phyloP scores from a whole-genome alignment of 2,888 invertebrate genomes.

The Mermis nigrescens region DNA sequence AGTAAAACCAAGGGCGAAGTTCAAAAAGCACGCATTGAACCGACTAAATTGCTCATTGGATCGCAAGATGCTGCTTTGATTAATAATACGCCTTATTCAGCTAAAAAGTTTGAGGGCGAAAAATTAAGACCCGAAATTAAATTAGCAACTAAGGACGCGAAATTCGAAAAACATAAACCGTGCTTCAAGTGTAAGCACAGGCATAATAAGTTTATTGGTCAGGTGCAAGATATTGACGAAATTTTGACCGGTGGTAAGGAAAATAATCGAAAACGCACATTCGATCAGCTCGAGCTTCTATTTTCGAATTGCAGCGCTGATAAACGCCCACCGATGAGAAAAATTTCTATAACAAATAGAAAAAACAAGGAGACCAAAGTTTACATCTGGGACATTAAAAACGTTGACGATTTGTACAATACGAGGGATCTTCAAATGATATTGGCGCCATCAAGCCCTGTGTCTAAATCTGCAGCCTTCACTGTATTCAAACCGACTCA shows the following conservation, averaged over 20 bases:
- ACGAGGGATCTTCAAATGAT: conserved; percentile 1
- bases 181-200: neutral
- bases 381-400: conserved; percentile 2
- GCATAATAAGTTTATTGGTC: conserved; percentile 4
- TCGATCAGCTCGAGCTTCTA: conserved; percentile 8
- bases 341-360: neutral
- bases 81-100: neutral
- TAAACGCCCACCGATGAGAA: neutral
- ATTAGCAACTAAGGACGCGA: neutral
- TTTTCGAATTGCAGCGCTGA: neutral
- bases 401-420: conserved; percentile 9
- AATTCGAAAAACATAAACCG: neutral
- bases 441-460: conserved; percentile 8
- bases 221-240: conserved; percentile 9
- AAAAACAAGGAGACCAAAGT: conserved; percentile 7
- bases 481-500: no score
- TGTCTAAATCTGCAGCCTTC: conserved; percentile 8
- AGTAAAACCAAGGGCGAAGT: neutral
- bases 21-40: neutral
- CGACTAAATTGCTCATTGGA: neutral
- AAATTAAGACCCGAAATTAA: neutral
- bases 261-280: neutral
- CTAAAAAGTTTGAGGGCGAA: no score
- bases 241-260: conserved; percentile 9
- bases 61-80: neutral